phyloP scores from a whole-genome alignment of 37 sponge, comb jelly and placozoan genomes.

The Cladorhizidae sp. region DNA sequence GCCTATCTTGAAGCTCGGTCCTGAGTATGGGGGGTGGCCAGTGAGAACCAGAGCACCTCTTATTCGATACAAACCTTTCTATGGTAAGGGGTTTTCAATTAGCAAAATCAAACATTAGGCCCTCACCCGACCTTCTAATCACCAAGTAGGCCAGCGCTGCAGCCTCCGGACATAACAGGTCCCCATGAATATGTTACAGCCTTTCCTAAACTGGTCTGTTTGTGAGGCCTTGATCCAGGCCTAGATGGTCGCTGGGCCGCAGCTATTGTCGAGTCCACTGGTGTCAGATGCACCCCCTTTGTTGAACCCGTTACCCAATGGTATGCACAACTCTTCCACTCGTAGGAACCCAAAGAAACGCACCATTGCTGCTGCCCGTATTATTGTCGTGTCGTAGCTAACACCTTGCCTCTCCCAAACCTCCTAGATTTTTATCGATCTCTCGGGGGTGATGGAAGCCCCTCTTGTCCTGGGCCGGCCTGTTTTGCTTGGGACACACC shows the following conservation, averaged over 20 bases:
- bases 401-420: neutral
- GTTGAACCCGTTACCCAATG: neutral
- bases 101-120: neutral
- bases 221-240: neutral
- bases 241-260: neutral
- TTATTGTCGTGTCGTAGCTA: neutral
- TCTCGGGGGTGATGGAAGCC: neutral
- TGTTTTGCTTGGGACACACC: neutral
- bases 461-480: neutral
- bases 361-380: neutral
- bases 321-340: neutral
- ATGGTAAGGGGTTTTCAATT: neutral
- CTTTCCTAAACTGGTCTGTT: slow-evolving; percentile 10
- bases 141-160: neutral
- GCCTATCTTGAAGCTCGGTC: slow-evolving; percentile 4
- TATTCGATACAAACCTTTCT: neutral
- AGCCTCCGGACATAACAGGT: neutral
- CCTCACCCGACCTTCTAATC: neutral
- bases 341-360: slow-evolving; percentile 10
- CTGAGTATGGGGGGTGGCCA: neutral
- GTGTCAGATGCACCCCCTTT: too few species aligned
- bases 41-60: neutral
- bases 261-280: neutral
- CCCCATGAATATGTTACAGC: neutral
- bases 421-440: neutral